phyloP scores from a whole-genome alignment of 1,140 invertebrate genomes.

The Papilio machaon region DNA sequence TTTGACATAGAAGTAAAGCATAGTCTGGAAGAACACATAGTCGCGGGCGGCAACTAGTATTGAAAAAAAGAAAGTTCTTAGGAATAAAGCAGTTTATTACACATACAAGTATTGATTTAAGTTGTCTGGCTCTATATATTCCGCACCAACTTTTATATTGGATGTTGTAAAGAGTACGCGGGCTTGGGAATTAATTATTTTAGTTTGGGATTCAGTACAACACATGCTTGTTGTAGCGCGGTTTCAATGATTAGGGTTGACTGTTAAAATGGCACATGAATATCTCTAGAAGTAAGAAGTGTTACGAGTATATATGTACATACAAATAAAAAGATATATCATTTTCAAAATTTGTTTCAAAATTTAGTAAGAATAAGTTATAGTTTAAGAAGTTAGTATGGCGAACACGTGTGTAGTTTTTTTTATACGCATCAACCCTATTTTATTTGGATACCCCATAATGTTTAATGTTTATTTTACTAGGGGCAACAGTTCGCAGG shows the following conservation, averaged over 20 bases:
- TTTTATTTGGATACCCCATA: constrained; percentile 42
- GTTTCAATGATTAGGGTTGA: constrained; percentile 60
- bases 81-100: background rate
- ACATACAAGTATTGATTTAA: constrained; percentile 19
- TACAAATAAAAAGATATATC: background rate
- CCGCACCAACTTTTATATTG: constrained; percentile 46
- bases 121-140: background rate
- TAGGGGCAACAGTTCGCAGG: constrained; percentile 57
- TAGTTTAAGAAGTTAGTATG: background rate
- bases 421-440: constrained; percentile 45
- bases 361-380: background rate
- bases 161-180: constrained; percentile 49
- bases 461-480: constrained; percentile 63
- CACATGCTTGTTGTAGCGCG: constrained; percentile 57
- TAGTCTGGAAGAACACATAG: background rate
- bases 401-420: background rate
- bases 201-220: constrained; percentile 53
- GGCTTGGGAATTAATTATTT: constrained; percentile 68
- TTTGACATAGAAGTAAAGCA: background rate
- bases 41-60: background rate
- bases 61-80: background rate
- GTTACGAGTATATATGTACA: background rate
- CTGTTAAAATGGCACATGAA: constrained; percentile 37
- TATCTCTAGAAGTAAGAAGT: background rate
- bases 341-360: background rate